Base-by-base conservation (phyloP, 2,113 vertebrate species). In the Leucosticte australis region DNA sequence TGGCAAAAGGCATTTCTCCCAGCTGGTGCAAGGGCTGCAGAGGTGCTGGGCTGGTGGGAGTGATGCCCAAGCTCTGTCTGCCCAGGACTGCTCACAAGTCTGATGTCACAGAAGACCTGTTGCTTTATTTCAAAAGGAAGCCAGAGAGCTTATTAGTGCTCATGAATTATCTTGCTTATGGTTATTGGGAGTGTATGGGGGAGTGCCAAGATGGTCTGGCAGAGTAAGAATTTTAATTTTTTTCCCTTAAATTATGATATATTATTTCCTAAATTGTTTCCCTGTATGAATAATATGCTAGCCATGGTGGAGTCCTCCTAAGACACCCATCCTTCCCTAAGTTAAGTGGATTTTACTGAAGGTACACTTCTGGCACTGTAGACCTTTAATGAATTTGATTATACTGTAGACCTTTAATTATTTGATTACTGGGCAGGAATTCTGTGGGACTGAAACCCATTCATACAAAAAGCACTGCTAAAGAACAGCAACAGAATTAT, bases 231-330 rank as follows among this genome's bases (percentile, higher is more conserved):
- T 70, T 83, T 83, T 23, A 35, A 7, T 49, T 75, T 46, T 89
- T 56, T 7, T 0, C 11, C 7, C 31, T 13, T 37, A 63, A 83
- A 63, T 77, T 42, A 42, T 33, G 69, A 50, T 62, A 23, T 53
- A 39, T 50, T 86, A 33, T 93, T 93, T 93, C 50, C 50, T 74
- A 80, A 83, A 73, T 69, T 35, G 47, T 88, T 90, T 90, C 13
- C 35, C 35, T 42, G 9, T 47, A 37, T 33, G n/a, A 78, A 37
- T 68, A 74, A 87, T n/a, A 15, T n/a, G 2, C 19, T 62, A 52
- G 23, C 41, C 13, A 1, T 70, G 23, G 22, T 65, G 33, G 24
- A 86, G 30, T 53, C 26, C 35, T 57, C 46, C 42, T 55, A 39
- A 80, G 39, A 57, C 21, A 84, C 24, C 33, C 11, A 1, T 83